phyloP scores from a whole-genome alignment of 2,797 vertebrate species.

The Lepilemur ruficaudatus region DNA sequence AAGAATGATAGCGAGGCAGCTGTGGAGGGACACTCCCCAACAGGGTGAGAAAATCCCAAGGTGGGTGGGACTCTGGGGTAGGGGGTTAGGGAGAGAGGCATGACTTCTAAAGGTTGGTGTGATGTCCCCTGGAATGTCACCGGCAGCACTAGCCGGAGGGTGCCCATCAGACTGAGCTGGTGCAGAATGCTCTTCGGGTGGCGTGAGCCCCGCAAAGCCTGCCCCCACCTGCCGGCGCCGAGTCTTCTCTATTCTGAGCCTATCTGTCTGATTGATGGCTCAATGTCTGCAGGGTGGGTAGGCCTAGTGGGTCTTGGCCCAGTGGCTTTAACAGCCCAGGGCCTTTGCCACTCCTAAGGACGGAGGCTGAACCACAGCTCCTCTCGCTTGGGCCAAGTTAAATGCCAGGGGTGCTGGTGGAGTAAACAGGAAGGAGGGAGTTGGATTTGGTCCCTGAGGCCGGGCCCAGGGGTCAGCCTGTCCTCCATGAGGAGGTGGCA shows the following conservation, averaged over 20 bases:
- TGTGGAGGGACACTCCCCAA: neutral
- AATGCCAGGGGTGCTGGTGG: neutral
- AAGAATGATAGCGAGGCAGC: neutral
- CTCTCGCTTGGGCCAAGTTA: neutral
- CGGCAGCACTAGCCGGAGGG: neutral
- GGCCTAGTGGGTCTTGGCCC: neutral
- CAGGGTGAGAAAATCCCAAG: neutral
- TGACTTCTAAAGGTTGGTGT: neutral
- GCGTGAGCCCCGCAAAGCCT: neutral
- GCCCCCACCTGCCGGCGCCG: neutral
- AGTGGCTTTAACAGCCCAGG: neutral
- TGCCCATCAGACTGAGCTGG: neutral
- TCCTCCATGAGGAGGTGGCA: neutral
- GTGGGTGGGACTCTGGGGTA: neutral
- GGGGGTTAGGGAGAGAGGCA: neutral
- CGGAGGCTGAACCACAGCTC: neutral
- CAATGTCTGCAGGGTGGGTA: neutral
- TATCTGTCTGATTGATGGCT: neutral
- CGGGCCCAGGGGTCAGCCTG: neutral
- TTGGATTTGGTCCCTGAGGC: neutral
- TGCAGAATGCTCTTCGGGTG: neutral
- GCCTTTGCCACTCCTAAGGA: neutral
- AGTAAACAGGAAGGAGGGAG: conserved; percentile 1
- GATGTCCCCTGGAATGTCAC: neutral
- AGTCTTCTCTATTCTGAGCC: neutral